phyloP scores from a whole-genome alignment of 2,113 vertebrate genomes.

The Corythornis madagascariensis region DNA sequence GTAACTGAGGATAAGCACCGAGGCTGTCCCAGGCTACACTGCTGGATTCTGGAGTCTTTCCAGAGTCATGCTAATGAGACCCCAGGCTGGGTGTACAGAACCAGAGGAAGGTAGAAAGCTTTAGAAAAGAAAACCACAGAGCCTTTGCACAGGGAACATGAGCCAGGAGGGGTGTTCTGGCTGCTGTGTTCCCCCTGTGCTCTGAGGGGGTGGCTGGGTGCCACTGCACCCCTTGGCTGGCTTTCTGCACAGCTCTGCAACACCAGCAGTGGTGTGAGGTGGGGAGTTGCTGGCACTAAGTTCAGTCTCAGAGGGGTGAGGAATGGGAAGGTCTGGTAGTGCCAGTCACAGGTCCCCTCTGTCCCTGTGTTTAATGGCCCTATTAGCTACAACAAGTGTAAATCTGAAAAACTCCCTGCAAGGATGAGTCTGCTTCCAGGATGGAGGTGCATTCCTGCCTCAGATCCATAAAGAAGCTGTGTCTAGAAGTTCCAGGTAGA shows the following conservation, averaged over 20 bases:
- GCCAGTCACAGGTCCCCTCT: slow-evolving; percentile 2
- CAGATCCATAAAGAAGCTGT: background rate
- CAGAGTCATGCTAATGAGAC: background rate
- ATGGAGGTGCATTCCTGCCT: background rate
- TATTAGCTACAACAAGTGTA: background rate
- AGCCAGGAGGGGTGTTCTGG: background rate
- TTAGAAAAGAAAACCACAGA: background rate
- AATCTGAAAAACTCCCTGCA: background rate
- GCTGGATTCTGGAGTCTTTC: background rate
- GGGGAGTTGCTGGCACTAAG: background rate
- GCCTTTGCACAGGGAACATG: background rate
- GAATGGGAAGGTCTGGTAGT: background rate
- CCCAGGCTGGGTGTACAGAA: background rate
- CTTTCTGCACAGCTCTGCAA: background rate
- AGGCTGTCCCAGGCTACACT: background rate
- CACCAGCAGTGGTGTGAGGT: fast-evolving
- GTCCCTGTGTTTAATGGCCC: background rate
- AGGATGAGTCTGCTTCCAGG: background rate
- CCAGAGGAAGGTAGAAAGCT: background rate
- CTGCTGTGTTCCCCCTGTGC: background rate
- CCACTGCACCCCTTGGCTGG: background rate
- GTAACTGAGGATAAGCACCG: background rate
- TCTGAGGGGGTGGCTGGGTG: background rate
- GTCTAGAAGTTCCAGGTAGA: background rate
- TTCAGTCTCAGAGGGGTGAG: background rate